Evolutionary conservation across 2,888 invertebrate species (phyloP), one percentile per base, ranked within the genome.

Genomic region (Drosophila mettleri): DNA sequence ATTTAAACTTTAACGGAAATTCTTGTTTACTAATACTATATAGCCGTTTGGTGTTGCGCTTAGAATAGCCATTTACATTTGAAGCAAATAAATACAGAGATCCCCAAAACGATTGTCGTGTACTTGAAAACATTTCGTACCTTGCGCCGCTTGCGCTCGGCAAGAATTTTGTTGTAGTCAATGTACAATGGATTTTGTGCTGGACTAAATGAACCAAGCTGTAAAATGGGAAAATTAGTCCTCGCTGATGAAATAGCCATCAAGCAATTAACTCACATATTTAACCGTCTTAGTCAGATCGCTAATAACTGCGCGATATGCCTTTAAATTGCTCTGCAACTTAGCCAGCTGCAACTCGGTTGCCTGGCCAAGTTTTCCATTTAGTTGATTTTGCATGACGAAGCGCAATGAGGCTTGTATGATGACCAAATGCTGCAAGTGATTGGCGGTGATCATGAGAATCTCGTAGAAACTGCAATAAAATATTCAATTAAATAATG

Each of bases 131-230:
- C 86, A 8, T 68, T 80, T 43, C 86, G 86, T 9, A 90, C 74
- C 57, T 87, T 90, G 31, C 69, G 82, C 12, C 82, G 88, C 63
- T 89, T 90, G 7, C 89, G 87, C 61, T 91, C 90, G 0, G 79
- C 82, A 9, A 89, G 36, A 58, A 85, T 80, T n/a, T 91, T 90
- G 39, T 90, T 84, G 54, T 89, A 92, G 65, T 92, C 90, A 55
- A 92, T 92, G 34, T 89, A 88, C 2, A 92, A 69, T 0, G 91
- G 91, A 72, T 88, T 89, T 27, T 78, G 86, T 2, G 74, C 49
- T 14, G 92, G 91, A 65, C 91, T 91, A 59, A 92, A 92, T 0
- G 90, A 85, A 10, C 87, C 80, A 41, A 92, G 79, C 92, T 92
- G 59, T 3, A 61, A 61, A 6, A 9, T 12, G 36, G 46, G 0